Evolutionary conservation across 2,113 vertebrate genomes (phyloP).

Genomic region (Vanacampus margaritifer): DNA sequence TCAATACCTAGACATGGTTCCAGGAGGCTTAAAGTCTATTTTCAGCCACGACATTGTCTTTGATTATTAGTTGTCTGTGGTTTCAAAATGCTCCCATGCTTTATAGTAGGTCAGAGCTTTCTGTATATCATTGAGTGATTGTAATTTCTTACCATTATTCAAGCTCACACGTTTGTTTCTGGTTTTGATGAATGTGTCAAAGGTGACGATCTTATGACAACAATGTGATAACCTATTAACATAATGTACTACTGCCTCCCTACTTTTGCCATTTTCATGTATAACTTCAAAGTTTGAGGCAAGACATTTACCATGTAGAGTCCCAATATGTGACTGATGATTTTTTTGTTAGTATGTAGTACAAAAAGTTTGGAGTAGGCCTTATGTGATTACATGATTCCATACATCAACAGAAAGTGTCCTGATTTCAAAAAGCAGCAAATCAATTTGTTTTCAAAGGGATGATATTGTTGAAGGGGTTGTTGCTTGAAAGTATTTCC

Average conservation of each 20-base stretch:
- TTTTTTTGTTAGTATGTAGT: background rate
- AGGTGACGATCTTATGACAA: background rate
- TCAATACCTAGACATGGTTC: too few relatives aligned
- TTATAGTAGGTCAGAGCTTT: background rate
- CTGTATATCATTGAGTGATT: background rate
- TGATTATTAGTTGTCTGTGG: background rate
- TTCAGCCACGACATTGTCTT: background rate
- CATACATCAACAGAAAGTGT: background rate
- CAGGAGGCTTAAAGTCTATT: too few relatives aligned
- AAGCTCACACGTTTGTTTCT: background rate
- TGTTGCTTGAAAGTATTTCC: conserved; percentile 34
- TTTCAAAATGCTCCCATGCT: background rate
- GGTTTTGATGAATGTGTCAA: background rate
- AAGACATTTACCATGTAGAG: background rate
- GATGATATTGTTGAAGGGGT: conserved; percentile 28
- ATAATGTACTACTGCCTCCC: background rate
- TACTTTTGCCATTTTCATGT: background rate
- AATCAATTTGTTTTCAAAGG: conserved; percentile 37
- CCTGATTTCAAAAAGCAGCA: conserved; percentile 31
- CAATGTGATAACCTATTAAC: background rate
- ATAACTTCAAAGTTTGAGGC: background rate
- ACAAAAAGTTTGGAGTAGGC: background rate
- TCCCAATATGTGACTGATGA: background rate
- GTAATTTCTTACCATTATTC: background rate
- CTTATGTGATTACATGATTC: background rate